Percentiles rank a stretch among this genome's conserved stretches.
Evolutionary conservation across 2,797 vertebrate genomes (phyloP).

Genomic region (Bradypus variegatus): DNA sequence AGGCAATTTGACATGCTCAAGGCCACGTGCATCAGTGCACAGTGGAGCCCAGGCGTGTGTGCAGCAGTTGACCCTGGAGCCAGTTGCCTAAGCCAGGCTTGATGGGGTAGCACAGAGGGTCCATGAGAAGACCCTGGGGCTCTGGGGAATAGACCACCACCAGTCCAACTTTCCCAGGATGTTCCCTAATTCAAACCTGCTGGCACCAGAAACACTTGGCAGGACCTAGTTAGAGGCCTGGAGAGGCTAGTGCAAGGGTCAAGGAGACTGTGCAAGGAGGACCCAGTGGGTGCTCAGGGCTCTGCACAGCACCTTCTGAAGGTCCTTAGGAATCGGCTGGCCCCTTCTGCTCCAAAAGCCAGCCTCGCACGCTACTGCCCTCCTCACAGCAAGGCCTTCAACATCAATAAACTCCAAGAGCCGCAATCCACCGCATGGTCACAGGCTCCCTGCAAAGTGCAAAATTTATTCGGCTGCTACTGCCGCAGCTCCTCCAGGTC

Average conservation of each 20-base stretch:
- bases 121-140: background rate
- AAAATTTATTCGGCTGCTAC: background rate
- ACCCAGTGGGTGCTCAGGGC: background rate
- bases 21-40: background rate
- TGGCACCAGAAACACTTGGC: background rate
- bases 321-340: background rate
- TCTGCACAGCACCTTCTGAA: background rate
- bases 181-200: background rate
- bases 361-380: background rate
- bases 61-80: background rate
- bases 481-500: background rate
- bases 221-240: background rate
- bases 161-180: background rate
- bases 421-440: background rate
- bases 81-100: background rate
- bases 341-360: background rate
- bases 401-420: background rate
- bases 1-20: background rate
- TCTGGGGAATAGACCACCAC: background rate
- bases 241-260: background rate
- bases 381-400: rapidly evolving
- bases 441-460: background rate
- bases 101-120: background rate
- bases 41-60: too few species aligned
- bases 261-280: background rate